Base-by-base conservation (phyloP, 2,113 vertebrate species). In the Anoplopoma fimbria region DNA sequence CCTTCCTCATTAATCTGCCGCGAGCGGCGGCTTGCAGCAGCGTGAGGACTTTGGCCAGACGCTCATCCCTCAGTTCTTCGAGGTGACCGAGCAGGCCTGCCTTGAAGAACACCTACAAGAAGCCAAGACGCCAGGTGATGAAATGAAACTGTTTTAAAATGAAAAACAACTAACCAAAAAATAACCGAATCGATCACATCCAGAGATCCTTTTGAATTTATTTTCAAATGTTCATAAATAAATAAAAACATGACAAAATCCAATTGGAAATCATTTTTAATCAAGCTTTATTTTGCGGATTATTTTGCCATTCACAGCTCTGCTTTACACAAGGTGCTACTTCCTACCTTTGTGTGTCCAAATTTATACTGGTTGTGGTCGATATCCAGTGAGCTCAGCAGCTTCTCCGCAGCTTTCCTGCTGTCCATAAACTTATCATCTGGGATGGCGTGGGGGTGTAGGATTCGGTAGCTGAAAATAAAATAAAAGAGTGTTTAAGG, bases 381-480 rank as follows among this genome's bases (percentile, higher is more conserved):
- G 0, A 97, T 93, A 55, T 96, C 96, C 74, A 97, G 82, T 0
- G 95, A 96, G 36, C 87, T 76, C 86, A 97, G 89, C 60, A 97
- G 90, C 86, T 96, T 96, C 91, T 97, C 97, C 4, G 96, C 92
- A 79, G 95, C 96, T 88, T 96, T 97, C 90, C 96, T 97, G 93
- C 97, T 97, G 89, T 99, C 97, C 92, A 99, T 89, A 87, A 98
- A 99, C 87, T 94, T 97, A 84, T 98, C 97, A 0, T 99, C 97
- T 1, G 98, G 97, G 89, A 99, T 97, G 74, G 97, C 96, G 4
- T 96, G 93, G 55, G 97, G 97, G 71, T 98, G 98, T 89, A 99
- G 94, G 89, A 98, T 98, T 58, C 97, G 97, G 88, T 99, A 99
- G 73, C 97, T 99, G 87, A 25, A 60, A 0, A 6, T 62, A 82